These are phyloP conservation scores for Lycopodina hypogea DNA, from an alignment of 37 sponge, comb jelly and placozoan species.

Conservation along the genomic window DNA sequence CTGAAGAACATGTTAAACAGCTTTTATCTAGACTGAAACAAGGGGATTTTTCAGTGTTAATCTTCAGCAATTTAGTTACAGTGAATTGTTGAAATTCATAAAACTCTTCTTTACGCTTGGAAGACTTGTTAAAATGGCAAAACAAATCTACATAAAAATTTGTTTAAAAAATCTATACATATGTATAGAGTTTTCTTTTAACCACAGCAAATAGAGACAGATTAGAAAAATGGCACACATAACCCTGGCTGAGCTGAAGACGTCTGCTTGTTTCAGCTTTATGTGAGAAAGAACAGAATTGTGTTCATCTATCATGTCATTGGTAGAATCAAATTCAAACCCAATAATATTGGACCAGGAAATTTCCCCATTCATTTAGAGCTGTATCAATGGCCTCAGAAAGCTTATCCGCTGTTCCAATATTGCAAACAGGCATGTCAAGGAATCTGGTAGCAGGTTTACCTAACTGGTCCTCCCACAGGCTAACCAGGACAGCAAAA, in stretches of 20 bases:
- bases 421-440: constrained; percentile 40
- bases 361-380: neutral
- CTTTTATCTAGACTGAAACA: constrained; percentile 33
- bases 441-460: constrained; percentile 34
- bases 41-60: constrained; percentile 34
- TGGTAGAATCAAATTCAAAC: constrained; percentile 28
- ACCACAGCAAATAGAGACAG: constrained; percentile 21
- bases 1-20: constrained; percentile 14
- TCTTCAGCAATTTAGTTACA: constrained; percentile 23
- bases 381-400: constrained; percentile 18
- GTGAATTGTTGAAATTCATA: constrained; percentile 29
- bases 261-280: neutral
- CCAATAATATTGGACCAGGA: constrained; percentile 29
- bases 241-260: constrained; percentile 29
- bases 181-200: constrained; percentile 33
- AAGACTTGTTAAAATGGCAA: constrained; percentile 24
- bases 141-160: constrained; percentile 41
- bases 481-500: constrained; percentile 43
- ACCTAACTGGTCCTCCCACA: constrained; percentile 18
- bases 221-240: constrained; percentile 41
- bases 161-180: constrained; percentile 24
- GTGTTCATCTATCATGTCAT: constrained; percentile 29
- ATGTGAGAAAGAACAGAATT: constrained; percentile 44
- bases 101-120: constrained; percentile 39
- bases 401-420: constrained; percentile 23